These are phyloP conservation scores for Trachurus trachurus DNA, from an alignment of 2,797 vertebrate species.

Conservation along the genomic window DNA sequence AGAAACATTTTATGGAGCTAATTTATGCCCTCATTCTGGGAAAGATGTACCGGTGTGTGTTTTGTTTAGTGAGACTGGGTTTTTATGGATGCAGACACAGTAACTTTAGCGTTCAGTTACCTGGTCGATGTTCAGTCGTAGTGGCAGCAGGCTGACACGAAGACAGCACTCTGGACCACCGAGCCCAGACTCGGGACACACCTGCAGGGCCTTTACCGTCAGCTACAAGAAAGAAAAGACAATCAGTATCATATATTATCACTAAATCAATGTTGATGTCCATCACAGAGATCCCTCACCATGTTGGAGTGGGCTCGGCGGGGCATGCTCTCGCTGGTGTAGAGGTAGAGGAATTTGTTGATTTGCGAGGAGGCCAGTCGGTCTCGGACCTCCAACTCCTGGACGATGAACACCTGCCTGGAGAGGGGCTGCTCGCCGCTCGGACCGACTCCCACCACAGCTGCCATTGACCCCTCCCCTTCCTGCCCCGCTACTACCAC, in stretches of 20 bases:
- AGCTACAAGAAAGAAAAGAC: conserved; percentile 81
- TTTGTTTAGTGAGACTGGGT: neutral
- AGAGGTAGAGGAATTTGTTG: conserved; percentile 95
- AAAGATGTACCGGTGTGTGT: too few relatives aligned
- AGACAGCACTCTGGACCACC: conserved; percentile 93
- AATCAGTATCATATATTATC: neutral
- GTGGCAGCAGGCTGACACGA: conserved; percentile 91
- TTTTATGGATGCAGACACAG: neutral
- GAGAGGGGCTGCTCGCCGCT: conserved; percentile 89
- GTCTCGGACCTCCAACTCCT: conserved; percentile 94
- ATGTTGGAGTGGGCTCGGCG: conserved; percentile 93
- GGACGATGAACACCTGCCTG: conserved; percentile 94
- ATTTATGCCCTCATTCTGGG: too few relatives aligned
- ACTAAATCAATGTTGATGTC: neutral
- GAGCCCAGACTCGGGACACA: conserved; percentile 89
- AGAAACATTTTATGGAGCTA: too few relatives aligned
- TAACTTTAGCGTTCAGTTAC: conserved; percentile 64
- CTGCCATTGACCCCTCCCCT: conserved; percentile 57
- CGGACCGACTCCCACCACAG: conserved; percentile 47
- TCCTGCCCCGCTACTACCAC: conserved; percentile 74
- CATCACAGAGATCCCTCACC: neutral
- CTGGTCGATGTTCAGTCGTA: conserved; percentile 95
- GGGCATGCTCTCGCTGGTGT: conserved; percentile 95
- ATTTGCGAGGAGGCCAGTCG: conserved; percentile 93
- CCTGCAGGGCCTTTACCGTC: conserved; percentile 94